Percentiles rank a stretch among this genome's conserved stretches.
Conservation (phyloP, 2,113 vertebrate species). For the Semnornis frantzii region DNA sequence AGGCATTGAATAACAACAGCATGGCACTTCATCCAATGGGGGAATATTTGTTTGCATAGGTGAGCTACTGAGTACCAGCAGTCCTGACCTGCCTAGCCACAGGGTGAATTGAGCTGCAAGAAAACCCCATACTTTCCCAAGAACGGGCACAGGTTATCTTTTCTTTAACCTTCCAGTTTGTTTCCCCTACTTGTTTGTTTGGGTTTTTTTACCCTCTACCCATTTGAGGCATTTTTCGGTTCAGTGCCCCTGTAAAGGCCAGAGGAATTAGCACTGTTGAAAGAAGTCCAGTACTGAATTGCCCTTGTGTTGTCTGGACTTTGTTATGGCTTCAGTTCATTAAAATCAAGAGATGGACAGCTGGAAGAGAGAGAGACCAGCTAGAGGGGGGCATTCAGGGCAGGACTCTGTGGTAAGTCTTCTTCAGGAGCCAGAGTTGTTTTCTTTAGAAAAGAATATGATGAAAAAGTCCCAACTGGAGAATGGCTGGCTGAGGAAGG, state of each 20-base stretch:
- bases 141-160: constrained; percentile 60
- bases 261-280: constrained; percentile 57
- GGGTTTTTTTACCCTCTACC: constrained; percentile 73
- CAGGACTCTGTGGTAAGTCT: neutral
- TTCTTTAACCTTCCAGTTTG: constrained; percentile 68
- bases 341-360: constrained; percentile 50
- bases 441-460: neutral
- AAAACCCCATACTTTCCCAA: constrained; percentile 54
- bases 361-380: constrained; percentile 44
- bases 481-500: neutral
- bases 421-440: neutral
- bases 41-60: constrained; percentile 73
- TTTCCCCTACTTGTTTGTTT: constrained; percentile 78
- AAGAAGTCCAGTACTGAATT: constrained; percentile 56
- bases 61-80: constrained; percentile 54
- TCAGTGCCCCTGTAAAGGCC: constrained; percentile 73
- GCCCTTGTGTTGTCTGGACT: constrained; percentile 4
- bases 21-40: constrained; percentile 55
- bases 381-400: neutral
- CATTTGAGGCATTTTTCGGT: constrained; percentile 75
- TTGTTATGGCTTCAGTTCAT: constrained; percentile 66
- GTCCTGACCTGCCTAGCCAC: constrained; percentile 45
- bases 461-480: constrained; percentile 1
- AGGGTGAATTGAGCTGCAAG: constrained; percentile 65
- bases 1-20: constrained; percentile 57